A percentile compares a stretch with the other conserved stretches of the same genome.
Conservation (phyloP, 1,140 invertebrate genomes). For the Euglossa dilemma region DNA sequence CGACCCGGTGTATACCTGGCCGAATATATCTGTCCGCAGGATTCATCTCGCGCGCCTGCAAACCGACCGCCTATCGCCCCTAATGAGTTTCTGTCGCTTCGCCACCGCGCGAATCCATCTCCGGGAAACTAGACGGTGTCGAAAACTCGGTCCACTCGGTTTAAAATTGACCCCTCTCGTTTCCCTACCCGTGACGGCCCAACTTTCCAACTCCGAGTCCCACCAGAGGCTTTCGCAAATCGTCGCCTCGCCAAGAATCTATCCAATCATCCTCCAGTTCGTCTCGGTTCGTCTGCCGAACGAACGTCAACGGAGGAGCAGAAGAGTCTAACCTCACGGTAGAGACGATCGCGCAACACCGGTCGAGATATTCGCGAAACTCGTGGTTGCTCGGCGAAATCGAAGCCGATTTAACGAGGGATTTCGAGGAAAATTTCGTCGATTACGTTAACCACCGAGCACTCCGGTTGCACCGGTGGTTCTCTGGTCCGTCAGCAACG, state of each 20-base stretch:
- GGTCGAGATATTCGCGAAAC: too few species aligned
- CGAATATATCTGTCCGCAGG: constrained; percentile 18
- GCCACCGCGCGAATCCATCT: background rate
- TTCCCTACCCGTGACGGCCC: background rate
- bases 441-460: too few species aligned
- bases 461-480: too few species aligned
- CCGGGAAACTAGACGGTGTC: background rate
- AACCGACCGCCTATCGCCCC: background rate
- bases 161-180: background rate
- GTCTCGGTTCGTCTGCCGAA: background rate
- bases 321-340: background rate
- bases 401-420: too few species aligned
- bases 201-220: background rate
- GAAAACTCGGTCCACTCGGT: background rate
- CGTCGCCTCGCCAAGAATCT: background rate
- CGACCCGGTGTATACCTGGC: background rate
- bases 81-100: constrained; percentile 28
- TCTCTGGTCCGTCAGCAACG: background rate
- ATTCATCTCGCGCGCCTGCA: constrained; percentile 19
- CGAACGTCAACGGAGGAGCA: background rate
- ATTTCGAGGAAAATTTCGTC: too few species aligned
- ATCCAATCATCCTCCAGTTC: background rate
- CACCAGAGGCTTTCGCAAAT: background rate
- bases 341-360: background rate
- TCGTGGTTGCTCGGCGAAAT: too few species aligned